Evolutionary conservation across 2,888 invertebrate species (phyloP), one percentile per base, ranked within the genome.

Genomic region (Macropis europaea): DNA sequence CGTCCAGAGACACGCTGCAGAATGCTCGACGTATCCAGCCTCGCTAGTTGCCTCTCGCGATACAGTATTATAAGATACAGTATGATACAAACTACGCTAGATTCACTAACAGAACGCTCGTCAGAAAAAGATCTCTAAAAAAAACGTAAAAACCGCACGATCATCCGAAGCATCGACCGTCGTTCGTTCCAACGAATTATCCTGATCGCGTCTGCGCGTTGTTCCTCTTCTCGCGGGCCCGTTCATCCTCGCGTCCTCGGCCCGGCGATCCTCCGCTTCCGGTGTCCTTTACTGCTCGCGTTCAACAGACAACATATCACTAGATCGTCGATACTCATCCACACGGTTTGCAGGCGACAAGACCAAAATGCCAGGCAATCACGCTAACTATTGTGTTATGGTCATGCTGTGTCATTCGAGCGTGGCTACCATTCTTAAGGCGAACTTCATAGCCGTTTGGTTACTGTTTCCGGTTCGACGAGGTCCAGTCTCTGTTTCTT

Each of bases 61-160:
- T 50, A 43, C 2, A 67, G 53, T 63, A 72, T 72, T 75, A 69
- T 56, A 57, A 61, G 50, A 66, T 67, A 73, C 69, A 59, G 52
- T 80, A 80, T 77, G 43, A 68, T 79, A 81, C 79, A 77, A 53
- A 64, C 69, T 79, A 79, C 28, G 47, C 80, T 82, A 70, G 62
- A 73, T 69, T 64, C 45, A 62, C 62, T 70, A 79, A 77, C 45
- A 56, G 63, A 82, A 82, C 72, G 68, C 67, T 71, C 50, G 77
- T 78, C 75, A 68, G 69, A 76, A 79, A 62, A 71, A 75, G 76
- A 71, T 66, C 63, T 77, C 67, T 76, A 73, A 40, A 62, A 54
- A 71, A 75, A 68, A 63, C 43, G 40, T 32, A 60, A 78, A 61
- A 57, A 69, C 32, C 43, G 48, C 57, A 52, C 63, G 42, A 43